Evolutionary conservation across 2,113 vertebrate species (phyloP), one percentile per base, ranked within the genome.

Genomic region (Corythaixoides concolor): DNA sequence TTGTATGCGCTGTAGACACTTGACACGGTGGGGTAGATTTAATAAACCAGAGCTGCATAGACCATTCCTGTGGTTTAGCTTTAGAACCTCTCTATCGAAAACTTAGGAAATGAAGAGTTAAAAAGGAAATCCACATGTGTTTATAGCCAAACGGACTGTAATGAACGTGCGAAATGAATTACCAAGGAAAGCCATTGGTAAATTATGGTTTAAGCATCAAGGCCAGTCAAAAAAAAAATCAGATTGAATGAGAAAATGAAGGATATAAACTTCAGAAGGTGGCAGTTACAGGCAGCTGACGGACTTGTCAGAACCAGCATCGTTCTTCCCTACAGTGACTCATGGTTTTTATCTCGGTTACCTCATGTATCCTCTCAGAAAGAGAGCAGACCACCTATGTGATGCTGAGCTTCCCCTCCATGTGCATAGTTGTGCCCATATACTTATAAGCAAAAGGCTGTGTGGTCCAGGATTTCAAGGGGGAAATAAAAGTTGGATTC

Each of bases 111-210:
- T 93, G 49, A 98, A 98, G 96, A 77, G 79, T 95, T 98, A 97
- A 97, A 95, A 96, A 96, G 96, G 94, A 97, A 97, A 97, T 96
- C 93, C 96, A 93, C 83, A 85, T 70, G 94, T 92, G 94, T 96
- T 96, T 97, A 97, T 81, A 95, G 85, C 94, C 33, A n/a, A 94
- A 94, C 4, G 11, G 72, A 43, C 79, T 88, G 70, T 97, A 97
- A 97, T 92, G 96, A 96, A 97, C 0, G 95, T 97, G 69, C 76
- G 92, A 98, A 98, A 97, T 90, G 79, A 97, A 88, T 94, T 96
- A 95, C 77, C 83, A 68, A 89, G 62, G 78, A 95, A 96, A 96
- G 30, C n/a, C 60, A 56, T 87, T 52, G 47, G 30, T 89, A 93
- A 97, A 85, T 94, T 88, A 92, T 53, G 45, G 45, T 91, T 89